Evolutionary conservation across 2,113 vertebrate species (phyloP).

Genomic region (Ctenomys sociabilis): DNA sequence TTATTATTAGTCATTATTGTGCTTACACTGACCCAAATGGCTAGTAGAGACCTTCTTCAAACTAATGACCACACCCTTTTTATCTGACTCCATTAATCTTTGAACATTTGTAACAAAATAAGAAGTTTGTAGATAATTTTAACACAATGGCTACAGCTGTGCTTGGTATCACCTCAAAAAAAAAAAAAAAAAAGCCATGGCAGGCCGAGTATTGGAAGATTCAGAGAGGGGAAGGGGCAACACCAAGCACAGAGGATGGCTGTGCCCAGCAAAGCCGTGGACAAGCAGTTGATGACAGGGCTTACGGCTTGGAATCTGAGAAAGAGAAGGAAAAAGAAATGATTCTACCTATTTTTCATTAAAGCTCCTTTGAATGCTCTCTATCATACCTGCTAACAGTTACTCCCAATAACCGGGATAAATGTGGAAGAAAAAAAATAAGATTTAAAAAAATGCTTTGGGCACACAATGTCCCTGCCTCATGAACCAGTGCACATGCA

Average conservation of each 20-base stretch:
- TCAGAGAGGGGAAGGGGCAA: background rate
- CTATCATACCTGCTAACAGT: background rate
- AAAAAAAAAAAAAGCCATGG: background rate
- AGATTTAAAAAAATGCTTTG: background rate
- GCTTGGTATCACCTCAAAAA: background rate
- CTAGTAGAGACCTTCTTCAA: background rate
- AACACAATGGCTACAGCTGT: slow-evolving; percentile 43
- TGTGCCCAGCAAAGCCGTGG: background rate
- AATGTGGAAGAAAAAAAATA: background rate
- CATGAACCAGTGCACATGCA: background rate
- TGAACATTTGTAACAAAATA: slow-evolving; percentile 43
- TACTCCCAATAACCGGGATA: background rate
- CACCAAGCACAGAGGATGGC: rapidly evolving
- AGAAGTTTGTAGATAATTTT: slow-evolving; percentile 21
- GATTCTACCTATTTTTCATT: background rate
- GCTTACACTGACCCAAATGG: background rate
- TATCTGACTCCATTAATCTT: background rate
- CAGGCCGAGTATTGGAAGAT: background rate
- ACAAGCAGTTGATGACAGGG: background rate
- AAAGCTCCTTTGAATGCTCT: background rate
- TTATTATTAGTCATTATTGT: background rate
- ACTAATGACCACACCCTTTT: background rate
- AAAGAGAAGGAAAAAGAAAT: background rate
- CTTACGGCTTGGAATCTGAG: background rate
- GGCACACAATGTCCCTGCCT: background rate